These are phyloP conservation scores for Brachionus calyciflorus DNA, from an alignment of 1,140 invertebrate species.

Conservation along the genomic window DNA sequence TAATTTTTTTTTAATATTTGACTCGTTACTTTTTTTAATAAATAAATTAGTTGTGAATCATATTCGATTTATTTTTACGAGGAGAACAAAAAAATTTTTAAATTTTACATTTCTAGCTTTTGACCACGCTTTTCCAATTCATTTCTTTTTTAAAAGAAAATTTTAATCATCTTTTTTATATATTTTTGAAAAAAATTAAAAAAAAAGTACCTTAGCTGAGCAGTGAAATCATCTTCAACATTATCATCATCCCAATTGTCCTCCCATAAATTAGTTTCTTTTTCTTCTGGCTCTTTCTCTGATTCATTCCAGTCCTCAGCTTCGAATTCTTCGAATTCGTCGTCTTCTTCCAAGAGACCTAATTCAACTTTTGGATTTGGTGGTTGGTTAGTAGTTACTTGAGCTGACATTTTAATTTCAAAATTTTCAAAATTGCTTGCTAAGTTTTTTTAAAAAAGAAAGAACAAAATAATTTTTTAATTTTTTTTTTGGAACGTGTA, in stretches of 20 bases:
- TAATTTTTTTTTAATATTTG: no score
- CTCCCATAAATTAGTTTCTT: constrained; percentile 39
- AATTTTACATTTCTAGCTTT: constrained; percentile 44
- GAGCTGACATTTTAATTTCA: neutral
- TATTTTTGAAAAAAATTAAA: neutral
- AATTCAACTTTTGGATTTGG: constrained; percentile 20
- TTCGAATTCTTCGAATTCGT: constrained; percentile 46
- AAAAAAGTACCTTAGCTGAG: neutral
- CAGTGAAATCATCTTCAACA: constrained; percentile 42
- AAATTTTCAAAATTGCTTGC: constrained; percentile 18
- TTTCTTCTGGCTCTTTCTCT: constrained; percentile 28
- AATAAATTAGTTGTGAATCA: no score
- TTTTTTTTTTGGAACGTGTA: neutral
- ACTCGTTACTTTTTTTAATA: no score
- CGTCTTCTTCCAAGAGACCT: constrained; percentile 43
- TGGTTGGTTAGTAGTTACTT: neutral
- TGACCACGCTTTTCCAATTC: constrained; percentile 45
- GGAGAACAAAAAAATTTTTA: no score
- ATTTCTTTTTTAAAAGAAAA: neutral
- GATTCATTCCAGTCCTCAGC: constrained; percentile 43
- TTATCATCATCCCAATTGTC: constrained; percentile 47
- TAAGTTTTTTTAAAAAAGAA: no score
- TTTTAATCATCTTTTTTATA: neutral
- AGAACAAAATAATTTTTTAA: neutral
- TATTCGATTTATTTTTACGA: no score